A percentile compares a stretch with the other conserved stretches of the same genome.
Conservation (phyloP, 1,140 invertebrate species). For the Drosophila bocki region DNA sequence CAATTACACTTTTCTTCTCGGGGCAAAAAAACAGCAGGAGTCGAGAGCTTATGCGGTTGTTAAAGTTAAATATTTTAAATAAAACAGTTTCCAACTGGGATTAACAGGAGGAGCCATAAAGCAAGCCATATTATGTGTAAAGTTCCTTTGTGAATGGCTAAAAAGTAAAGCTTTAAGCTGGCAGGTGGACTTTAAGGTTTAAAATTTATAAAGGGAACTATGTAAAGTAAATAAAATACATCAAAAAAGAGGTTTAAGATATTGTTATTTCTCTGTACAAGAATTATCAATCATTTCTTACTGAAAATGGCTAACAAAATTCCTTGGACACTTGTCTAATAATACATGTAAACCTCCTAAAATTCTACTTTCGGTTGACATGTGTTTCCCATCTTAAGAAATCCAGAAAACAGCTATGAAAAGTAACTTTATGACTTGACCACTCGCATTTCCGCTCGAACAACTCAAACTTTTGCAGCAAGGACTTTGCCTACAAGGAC, state of each 20-base stretch:
- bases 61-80: slow-evolving; percentile 32
- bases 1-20: slow-evolving; percentile 36
- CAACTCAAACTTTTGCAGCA: slow-evolving; percentile 24
- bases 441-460: slow-evolving; percentile 8
- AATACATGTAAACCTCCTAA: background rate
- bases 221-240: background rate
- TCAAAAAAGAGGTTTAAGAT: background rate
- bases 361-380: background rate
- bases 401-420: background rate
- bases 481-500: slow-evolving; percentile 1
- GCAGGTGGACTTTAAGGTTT: background rate
- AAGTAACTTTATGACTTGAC: background rate
- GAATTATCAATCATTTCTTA: background rate
- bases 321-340: background rate
- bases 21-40: slow-evolving; percentile 31
- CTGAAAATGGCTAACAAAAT: background rate
- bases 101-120: slow-evolving; percentile 6
- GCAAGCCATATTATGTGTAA: background rate
- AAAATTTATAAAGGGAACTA: background rate
- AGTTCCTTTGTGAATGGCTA: background rate
- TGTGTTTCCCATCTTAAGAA: background rate
- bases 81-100: slow-evolving; percentile 26
- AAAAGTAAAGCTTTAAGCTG: background rate
- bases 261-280: too few relatives aligned
- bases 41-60: slow-evolving; percentile 36